Base-by-base conservation (phyloP, 2,888 invertebrate species). In the Galeruca laticollis region DNA sequence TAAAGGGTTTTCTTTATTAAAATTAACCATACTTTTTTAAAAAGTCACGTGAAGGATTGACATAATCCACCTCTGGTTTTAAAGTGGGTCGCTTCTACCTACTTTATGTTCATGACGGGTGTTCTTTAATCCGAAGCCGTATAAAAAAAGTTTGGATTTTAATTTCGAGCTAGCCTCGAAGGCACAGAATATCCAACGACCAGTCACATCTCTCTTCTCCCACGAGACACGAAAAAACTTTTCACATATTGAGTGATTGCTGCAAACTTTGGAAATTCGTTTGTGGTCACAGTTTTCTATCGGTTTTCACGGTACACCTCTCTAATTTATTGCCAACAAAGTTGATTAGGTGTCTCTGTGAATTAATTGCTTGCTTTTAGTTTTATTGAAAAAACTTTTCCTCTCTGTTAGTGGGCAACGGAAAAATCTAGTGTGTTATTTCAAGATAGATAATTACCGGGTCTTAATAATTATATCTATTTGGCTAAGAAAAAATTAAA, bases 241-340 rank as follows among this genome's bases (percentile, higher is more conserved):
- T 71, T 64, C 69, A 71, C 71, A 69, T 71, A 71, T 69, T 71
- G 73, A 73, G 67, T 71, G 73, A 73, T 69, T 20, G 69, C 64
- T 65, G 52, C 47, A 60, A 67, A 73, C 66, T 73, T 73, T 60
- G 67, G 60, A 71, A 71, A 69, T 69, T 71, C 69, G 64, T 73
- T 73, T 70, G 68, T 60, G 59, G 60, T 60, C 64, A 49, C 57
- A 31, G 60, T 64, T 64, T 54, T 64, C 60, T 57, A 62, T 35
- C 60, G 26, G 51, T 60, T 61, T 52, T 61, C 60, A 54, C 62
- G 21, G 56, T 13, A 60, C 37, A 37, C n/a, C 62, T 43, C 57
- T 57, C 63, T 65, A 72, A 65, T 70, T 68, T 59, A 64, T 40
- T 40, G 64, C 57, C 69, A 69, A 72, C 57, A 65, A 66, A 72